Evolutionary conservation across 2,113 vertebrate genomes (phyloP), one percentile per base, ranked within the genome.

Genomic region (Grammomys surdaster): DNA sequence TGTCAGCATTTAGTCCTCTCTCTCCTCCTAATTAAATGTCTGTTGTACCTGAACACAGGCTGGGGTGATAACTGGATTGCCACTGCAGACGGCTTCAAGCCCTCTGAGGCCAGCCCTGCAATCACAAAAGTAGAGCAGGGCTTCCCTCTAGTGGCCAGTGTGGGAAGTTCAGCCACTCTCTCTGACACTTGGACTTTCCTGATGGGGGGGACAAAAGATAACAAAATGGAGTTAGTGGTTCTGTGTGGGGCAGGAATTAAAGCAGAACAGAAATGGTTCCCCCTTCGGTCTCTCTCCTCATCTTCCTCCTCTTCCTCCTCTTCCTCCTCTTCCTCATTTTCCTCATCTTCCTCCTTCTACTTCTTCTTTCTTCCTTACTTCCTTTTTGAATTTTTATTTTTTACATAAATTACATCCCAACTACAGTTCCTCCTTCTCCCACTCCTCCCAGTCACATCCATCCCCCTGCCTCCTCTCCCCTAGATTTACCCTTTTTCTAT

Each of bases 61-160:
- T 93, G 73, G 20, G 14, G 19, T 40, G 26, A 63, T 54, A 89
- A 51, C n/a, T 51, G 7, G 43, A 7, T 31, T 80, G 72, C 43
- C 14, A 1, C 3, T 13, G 12, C 33, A 10, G 26, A 10, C 8
- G 19, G 0, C 2, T 31, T 54, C 31, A 24, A 76, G 36, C 12
- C 0, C 5, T 5, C 31, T 54, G 58, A 4, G 69, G 5, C 7
- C 2, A 0, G 3, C 33, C 31, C 4, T 5, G 26, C 3, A 16
- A 36, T 51, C 33, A 75, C 58, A 72, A 67, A 33, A 56, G 48
- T 70, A 54, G 72, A 48, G 89, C 48, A 36, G 60, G 85, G 40
- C 81, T 89, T 1, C 82, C 95, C 90, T 31, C 95, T 96, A 28
- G 93, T 95, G 97, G 92, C 88, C n/a, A 33, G 0, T 58, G 60